Conservation (phyloP, 30 jellyfish, hydroid and myxozoan species). For the Aurelia aurita complex sp. Pacific region DNA sequence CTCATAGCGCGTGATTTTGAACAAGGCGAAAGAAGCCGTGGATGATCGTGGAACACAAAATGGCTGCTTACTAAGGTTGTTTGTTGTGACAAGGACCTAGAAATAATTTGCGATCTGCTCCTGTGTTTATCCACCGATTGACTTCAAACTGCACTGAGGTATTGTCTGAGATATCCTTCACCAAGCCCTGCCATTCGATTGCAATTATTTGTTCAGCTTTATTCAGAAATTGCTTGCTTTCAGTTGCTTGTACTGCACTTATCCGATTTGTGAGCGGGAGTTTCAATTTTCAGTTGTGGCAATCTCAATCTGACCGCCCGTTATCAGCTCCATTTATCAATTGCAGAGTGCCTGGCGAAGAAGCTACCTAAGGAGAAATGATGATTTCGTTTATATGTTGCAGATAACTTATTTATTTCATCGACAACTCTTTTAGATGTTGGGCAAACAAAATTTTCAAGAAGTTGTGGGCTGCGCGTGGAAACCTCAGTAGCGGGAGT, state of each 20-base stretch:
- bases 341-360: too few species aligned
- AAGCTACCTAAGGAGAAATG: too few species aligned
- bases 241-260: slow-evolving; percentile 1
- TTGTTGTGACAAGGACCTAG: slow-evolving; percentile 21
- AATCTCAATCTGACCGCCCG: too few species aligned
- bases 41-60: slow-evolving; percentile 55
- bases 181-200: too few species aligned
- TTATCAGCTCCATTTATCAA: too few species aligned
- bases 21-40: slow-evolving; percentile 94
- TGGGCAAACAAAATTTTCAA: too few species aligned
- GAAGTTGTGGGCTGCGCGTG: too few species aligned
- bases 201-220: background rate
- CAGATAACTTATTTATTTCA: too few species aligned
- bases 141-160: background rate
- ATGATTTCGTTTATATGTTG: too few species aligned
- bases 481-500: slow-evolving; percentile 7
- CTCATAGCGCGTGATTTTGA: slow-evolving; percentile 99
- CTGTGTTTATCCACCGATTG: background rate
- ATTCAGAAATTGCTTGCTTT: background rate
- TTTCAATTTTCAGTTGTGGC: slow-evolving; percentile 44
- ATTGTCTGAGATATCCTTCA: too few species aligned
- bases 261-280: slow-evolving; percentile 56
- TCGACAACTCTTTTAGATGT: too few species aligned
- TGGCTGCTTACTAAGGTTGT: slow-evolving; percentile 42
- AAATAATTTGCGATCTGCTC: slow-evolving; percentile 12